A percentile compares a stretch with the other conserved stretches of the same genome.
Evolutionary conservation across 2,113 vertebrate genomes (phyloP).

Genomic region (Melanerpes formicivorus): DNA sequence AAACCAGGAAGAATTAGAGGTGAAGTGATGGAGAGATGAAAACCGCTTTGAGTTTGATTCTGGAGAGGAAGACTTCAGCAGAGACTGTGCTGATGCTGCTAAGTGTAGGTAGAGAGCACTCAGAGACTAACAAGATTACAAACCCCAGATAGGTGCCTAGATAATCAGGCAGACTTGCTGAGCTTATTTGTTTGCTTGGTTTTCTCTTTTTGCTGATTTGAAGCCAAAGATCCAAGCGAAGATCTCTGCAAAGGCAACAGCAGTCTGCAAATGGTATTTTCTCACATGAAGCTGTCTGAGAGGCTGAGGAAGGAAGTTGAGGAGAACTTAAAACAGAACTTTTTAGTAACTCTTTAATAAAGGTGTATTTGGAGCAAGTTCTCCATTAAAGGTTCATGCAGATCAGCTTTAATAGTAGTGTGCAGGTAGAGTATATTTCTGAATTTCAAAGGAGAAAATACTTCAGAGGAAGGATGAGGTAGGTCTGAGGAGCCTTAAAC

Average conservation of each 20-base stretch:
- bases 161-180: conserved; percentile 46
- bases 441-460: conserved; percentile 54
- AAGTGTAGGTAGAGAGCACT: neutral
- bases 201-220: conserved; percentile 33
- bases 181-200: conserved; percentile 13
- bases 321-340: neutral
- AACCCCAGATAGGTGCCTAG: conserved; percentile 42
- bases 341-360: conserved; percentile 39
- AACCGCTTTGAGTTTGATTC: neutral
- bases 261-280: conserved; percentile 8
- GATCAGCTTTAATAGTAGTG: conserved; percentile 39
- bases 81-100: neutral
- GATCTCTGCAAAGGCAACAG: conserved; percentile 9
- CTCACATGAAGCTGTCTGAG: conserved; percentile 34
- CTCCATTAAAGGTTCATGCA: conserved; percentile 21
- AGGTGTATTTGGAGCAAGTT: neutral
- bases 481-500: conserved; percentile 19
- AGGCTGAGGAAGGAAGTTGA: conserved; percentile 4
- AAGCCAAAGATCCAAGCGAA: conserved; percentile 63
- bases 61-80: neutral
- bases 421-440: neutral
- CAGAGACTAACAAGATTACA: conserved; percentile 16
- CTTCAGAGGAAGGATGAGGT: conserved; percentile 23
- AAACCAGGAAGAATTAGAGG: neutral
- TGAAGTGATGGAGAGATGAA: neutral